A percentile compares a stretch with the other conserved stretches of the same genome.
Conservation (phyloP, 2,113 vertebrate species). For the western clawed frog (Xenopus tropicalis) region UCB_Xtro_10.0 CM004445.2:71764501-71765000, state of each 20-base stretch:
- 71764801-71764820: slow-evolving; percentile 76
- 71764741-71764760: slow-evolving; percentile 74
- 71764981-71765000: slow-evolving; percentile 69
- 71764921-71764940: slow-evolving; percentile 64
- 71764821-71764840: slow-evolving; percentile 92
- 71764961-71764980: slow-evolving; percentile 80
- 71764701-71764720: slow-evolving; percentile 66
- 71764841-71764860: slow-evolving; percentile 80
- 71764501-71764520: too few relatives aligned
- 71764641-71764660: slow-evolving; percentile 81
- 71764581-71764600: too few relatives aligned
- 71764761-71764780: slow-evolving; percentile 75
- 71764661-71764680: slow-evolving; percentile 72
- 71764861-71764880: slow-evolving; percentile 78
- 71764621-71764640: slow-evolving; percentile 78
- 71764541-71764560: too few relatives aligned
- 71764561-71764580: too few relatives aligned
- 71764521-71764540: too few relatives aligned
- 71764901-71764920: slow-evolving; percentile 58
- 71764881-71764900: slow-evolving; percentile 79
- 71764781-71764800: slow-evolving; percentile 50
- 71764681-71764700: slow-evolving; percentile 56
- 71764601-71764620: slow-evolving; percentile 68
- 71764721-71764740: slow-evolving; percentile 73
- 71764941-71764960: slow-evolving; percentile 82